Evolutionary conservation across 2,113 vertebrate genomes (phyloP).

Genomic region (Rallus limicola): DNA sequence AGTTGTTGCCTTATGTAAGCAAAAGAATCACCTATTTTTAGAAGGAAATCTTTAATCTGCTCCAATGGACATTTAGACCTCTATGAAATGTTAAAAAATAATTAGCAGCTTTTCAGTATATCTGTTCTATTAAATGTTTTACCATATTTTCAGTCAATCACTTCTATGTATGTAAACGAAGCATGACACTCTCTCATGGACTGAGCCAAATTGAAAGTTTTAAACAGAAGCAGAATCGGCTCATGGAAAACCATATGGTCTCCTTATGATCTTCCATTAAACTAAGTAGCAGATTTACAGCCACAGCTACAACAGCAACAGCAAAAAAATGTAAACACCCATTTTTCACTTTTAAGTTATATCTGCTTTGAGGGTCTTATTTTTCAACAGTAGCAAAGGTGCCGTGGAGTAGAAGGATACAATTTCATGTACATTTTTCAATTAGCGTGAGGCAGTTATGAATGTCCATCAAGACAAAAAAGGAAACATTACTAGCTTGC

Average conservation of each 20-base stretch:
- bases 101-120: background rate
- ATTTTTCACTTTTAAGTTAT: background rate
- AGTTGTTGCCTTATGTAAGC: background rate
- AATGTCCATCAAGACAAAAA: background rate
- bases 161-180: constrained; percentile 10
- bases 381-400: background rate
- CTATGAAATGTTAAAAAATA: background rate
- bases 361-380: background rate
- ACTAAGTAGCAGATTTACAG: constrained; percentile 37
- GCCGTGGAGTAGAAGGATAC: background rate
- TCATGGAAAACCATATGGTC: constrained; percentile 30
- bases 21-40: background rate
- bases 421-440: background rate
- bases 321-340: background rate
- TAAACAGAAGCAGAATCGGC: constrained; percentile 25
- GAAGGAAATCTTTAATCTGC: background rate
- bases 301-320: background rate
- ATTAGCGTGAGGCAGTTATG: background rate
- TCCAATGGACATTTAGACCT: background rate
- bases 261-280: constrained; percentile 48
- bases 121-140: background rate
- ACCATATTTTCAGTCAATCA: background rate
- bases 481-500: background rate
- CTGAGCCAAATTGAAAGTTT: constrained; percentile 34
- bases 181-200: background rate